Evolutionary conservation across 1,140 invertebrate species (phyloP).

Genomic region (Paramacrobiotus metropolitanus): DNA sequence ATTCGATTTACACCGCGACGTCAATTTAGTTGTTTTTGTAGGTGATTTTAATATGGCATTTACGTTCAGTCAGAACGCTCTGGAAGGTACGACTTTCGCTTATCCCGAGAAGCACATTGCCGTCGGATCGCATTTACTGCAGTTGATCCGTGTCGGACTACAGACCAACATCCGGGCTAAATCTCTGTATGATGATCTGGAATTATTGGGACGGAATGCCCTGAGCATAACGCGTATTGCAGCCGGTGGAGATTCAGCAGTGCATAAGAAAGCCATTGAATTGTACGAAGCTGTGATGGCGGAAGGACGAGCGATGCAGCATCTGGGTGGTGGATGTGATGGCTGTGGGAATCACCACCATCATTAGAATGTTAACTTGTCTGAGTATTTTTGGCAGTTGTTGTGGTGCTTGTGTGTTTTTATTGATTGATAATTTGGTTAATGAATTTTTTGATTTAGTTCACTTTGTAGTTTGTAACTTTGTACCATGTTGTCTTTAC

Average conservation of each 20-base stretch:
- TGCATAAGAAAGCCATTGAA: not conserved
- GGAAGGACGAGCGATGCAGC: too few relatives aligned
- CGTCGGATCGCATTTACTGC: not conserved
- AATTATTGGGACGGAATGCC: not conserved
- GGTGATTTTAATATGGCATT: not conserved
- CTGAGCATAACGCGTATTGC: not conserved
- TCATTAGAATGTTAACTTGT: too few relatives aligned
- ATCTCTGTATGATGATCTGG: not conserved
- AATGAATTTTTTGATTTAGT: too few relatives aligned
- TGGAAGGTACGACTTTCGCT: constrained; percentile 3
- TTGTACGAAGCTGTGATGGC: not conserved
- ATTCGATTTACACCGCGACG: too few relatives aligned
- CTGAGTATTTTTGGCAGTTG: too few relatives aligned
- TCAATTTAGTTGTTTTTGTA: too few relatives aligned
- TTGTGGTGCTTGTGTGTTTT: too few relatives aligned
- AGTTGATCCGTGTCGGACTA: not conserved
- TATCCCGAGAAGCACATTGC: not conserved
- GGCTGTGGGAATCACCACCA: too few relatives aligned
- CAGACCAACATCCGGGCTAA: not conserved
- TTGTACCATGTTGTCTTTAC: too few relatives aligned
- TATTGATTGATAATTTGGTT: too few relatives aligned
- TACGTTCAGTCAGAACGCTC: constrained; percentile 4
- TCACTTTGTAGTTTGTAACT: too few relatives aligned
- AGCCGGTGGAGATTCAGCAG: not conserved
- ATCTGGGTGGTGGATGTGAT: too few relatives aligned